These are phyloP conservation scores for Heterodera filipjevi DNA, from an alignment of 2,888 invertebrate species.

Conservation along the genomic window DNA sequence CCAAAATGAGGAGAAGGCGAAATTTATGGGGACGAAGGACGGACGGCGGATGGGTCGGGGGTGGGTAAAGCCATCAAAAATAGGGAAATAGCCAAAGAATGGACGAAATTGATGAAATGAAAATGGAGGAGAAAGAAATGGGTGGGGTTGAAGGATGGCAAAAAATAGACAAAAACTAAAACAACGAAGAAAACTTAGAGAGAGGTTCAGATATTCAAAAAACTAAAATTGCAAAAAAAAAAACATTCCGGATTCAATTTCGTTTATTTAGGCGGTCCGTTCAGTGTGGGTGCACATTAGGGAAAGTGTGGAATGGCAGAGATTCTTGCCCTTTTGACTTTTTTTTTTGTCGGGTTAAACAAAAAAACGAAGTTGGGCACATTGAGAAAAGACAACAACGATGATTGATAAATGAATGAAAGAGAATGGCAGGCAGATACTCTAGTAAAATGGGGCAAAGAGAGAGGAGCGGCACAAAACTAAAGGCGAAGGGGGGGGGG, in stretches of 20 bases:
- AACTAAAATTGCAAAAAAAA: not conserved
- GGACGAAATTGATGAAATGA: conserved; percentile 1
- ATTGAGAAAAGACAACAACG: not conserved
- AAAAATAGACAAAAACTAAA: not conserved
- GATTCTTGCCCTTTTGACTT: not conserved
- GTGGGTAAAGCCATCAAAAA: conserved; percentile 1
- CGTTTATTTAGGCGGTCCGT: not conserved
- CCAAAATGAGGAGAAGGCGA: not conserved
- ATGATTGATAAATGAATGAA: conserved; percentile 4
- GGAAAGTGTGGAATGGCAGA: not conserved
- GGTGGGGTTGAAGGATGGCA: not conserved
- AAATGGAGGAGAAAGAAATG: not conserved
- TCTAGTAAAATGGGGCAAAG: conserved; percentile 6
- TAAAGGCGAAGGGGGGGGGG: not conserved
- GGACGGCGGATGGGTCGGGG: not conserved
- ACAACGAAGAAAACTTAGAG: not conserved
- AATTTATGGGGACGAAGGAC: not conserved
- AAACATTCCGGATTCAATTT: not conserved
- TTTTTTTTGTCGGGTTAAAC: too few species aligned
- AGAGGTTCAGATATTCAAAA: not conserved
- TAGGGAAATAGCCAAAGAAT: conserved; percentile 7
- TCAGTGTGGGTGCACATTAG: not conserved
- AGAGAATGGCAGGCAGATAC: conserved; percentile 3
- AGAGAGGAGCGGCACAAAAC: not conserved
- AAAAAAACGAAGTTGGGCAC: not conserved